Conservation (phyloP, 2,113 vertebrate species). For the Pollimyrus isidori region DNA sequence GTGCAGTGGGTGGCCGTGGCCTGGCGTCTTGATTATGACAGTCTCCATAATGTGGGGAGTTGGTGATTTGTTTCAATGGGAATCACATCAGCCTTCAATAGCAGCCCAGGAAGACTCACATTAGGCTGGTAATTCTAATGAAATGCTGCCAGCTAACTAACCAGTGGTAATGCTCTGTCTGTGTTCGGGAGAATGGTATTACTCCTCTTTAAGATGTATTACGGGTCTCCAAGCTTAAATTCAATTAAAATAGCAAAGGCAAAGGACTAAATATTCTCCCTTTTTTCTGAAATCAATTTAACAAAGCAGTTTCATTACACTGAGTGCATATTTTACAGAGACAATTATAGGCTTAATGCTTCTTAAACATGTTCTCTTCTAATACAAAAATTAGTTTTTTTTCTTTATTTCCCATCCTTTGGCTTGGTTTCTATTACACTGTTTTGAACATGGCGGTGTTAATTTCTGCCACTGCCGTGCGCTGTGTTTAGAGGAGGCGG, state of each 20-base stretch:
- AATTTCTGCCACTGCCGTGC: neutral
- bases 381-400: constrained; percentile 9
- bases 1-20: neutral
- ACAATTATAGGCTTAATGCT: constrained; percentile 46
- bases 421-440: neutral
- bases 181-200: constrained; percentile 30
- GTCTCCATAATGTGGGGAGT: neutral
- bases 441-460: neutral
- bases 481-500: neutral
- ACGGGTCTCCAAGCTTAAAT: constrained; percentile 48
- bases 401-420: constrained; percentile 1
- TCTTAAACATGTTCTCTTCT: constrained; percentile 14
- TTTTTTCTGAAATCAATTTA: constrained; percentile 52
- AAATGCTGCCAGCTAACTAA: constrained; percentile 58
- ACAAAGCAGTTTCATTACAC: constrained; percentile 56
- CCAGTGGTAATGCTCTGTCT: constrained; percentile 36
- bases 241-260: constrained; percentile 45
- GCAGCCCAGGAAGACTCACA: constrained; percentile 48
- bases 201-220: constrained; percentile 29
- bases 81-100: constrained; percentile 42
- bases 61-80: constrained; percentile 30
- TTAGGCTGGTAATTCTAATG: constrained; percentile 60
- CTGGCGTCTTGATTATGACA: neutral
- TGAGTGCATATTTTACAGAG: constrained; percentile 53
- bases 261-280: constrained; percentile 48